Conservation (phyloP, 1,140 invertebrate species). For the Stenopsyche tienmushanensis region DNA sequence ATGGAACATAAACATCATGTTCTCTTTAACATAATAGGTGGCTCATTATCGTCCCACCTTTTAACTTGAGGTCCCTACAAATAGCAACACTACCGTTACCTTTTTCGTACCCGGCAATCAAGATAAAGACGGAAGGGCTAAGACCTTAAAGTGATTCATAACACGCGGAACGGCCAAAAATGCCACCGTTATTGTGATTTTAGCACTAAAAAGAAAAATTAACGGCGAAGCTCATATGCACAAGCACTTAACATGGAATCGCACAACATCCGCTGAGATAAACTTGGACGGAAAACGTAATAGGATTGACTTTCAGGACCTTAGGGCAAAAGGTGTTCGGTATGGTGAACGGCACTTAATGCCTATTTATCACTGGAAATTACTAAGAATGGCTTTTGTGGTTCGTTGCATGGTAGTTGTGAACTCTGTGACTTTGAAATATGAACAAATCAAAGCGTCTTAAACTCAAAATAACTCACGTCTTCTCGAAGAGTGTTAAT, state of each 20-base stretch:
- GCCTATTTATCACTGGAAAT: constrained; percentile 39
- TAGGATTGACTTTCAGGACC: constrained; percentile 16
- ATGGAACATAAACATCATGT: constrained; percentile 19
- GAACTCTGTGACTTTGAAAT: neutral
- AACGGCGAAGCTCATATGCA: too few relatives aligned
- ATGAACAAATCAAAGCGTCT: neutral
- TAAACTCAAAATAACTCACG: constrained; percentile 3
- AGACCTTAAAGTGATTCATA: too few relatives aligned
- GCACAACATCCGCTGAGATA: too few relatives aligned
- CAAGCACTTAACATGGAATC: too few relatives aligned
- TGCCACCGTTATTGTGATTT: too few relatives aligned
- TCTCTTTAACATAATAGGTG: constrained; percentile 15
- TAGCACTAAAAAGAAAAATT: too few relatives aligned
- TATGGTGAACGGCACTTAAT: constrained; percentile 30
- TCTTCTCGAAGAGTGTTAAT: too few relatives aligned
- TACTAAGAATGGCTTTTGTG: constrained; percentile 9
- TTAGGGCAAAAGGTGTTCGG: constrained; percentile 11
- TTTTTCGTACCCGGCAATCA: too few relatives aligned
- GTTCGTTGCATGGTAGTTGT: neutral
- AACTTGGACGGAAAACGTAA: neutral
- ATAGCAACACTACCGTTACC: neutral
- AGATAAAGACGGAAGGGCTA: too few relatives aligned
- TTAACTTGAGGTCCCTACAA: constrained; percentile 10
- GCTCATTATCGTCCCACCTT: constrained; percentile 33
- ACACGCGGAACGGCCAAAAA: too few relatives aligned